Percentiles rank a stretch among this genome's conserved stretches.
Evolutionary conservation across 92 coral and sea anemone species (phyloP).

Genomic region (Siderastrea siderea): DNA sequence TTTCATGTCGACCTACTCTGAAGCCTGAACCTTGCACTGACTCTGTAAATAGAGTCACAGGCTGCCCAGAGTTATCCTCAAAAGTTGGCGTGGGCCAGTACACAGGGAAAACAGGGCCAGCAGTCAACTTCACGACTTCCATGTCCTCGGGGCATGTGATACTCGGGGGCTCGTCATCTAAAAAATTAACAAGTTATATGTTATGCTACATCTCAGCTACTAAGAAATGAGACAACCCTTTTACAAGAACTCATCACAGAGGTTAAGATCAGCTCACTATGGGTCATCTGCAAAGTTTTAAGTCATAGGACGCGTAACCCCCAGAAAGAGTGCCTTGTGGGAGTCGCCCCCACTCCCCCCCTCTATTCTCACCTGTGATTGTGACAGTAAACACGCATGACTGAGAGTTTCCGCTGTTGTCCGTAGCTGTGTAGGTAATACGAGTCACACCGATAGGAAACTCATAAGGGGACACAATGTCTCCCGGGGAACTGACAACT

Average conservation of each 20-base stretch:
- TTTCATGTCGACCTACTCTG: slow-evolving; percentile 65
- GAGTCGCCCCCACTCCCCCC: no score
- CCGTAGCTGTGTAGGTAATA: slow-evolving; percentile 88
- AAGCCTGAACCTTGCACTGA: slow-evolving; percentile 71
- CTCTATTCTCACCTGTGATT: slow-evolving; percentile 65
- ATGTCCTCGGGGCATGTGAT: slow-evolving; percentile 81
- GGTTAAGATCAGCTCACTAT: no score
- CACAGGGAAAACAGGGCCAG: slow-evolving; percentile 25
- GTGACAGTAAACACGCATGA: slow-evolving; percentile 88
- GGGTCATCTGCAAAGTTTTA: no score
- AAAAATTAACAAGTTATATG: background rate
- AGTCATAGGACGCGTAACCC: no score
- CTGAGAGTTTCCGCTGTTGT: slow-evolving; percentile 72
- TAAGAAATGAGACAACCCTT: no score
- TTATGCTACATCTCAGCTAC: no score
- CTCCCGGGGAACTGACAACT: slow-evolving; percentile 67
- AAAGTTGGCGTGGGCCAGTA: slow-evolving; percentile 74
- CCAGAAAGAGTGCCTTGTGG: no score
- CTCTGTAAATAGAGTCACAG: slow-evolving; percentile 70
- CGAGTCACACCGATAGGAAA: slow-evolving; percentile 85
- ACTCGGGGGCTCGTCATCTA: slow-evolving; percentile 88
- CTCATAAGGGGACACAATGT: slow-evolving; percentile 84
- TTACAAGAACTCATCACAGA: no score
- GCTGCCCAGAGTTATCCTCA: slow-evolving; percentile 80
- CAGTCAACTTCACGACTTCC: slow-evolving; percentile 52